Conservation (phyloP, 30 jellyfish, hydroid and myxozoan species). For the Haliclystus octoradiatus region DNA sequence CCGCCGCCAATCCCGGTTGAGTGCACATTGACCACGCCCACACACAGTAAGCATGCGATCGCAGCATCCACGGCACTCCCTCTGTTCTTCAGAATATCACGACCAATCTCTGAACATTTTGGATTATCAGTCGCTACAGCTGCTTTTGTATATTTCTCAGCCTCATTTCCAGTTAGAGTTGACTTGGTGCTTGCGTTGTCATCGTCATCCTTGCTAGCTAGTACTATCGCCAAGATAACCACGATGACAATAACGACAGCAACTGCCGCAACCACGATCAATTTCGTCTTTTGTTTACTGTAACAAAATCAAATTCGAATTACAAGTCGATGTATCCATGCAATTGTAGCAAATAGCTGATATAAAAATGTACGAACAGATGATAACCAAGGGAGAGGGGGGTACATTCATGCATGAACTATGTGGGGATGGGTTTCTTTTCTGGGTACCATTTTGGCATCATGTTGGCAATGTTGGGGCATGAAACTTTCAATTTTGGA, state of each 20-base stretch:
- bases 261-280: background rate
- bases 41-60: background rate
- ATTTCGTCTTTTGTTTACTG: background rate
- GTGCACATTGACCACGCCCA: background rate
- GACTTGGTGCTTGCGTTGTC: constrained; percentile 7
- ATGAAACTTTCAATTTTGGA: too few relatives aligned
- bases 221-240: constrained; percentile 6
- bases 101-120: constrained; percentile 26
- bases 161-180: constrained; percentile 16
- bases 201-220: constrained; percentile 12
- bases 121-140: constrained; percentile 66
- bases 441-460: too few relatives aligned
- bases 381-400: too few relatives aligned
- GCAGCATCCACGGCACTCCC: background rate
- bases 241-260: background rate
- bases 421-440: too few relatives aligned
- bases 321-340: too few relatives aligned
- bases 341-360: too few relatives aligned
- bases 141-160: constrained; percentile 39
- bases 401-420: too few relatives aligned
- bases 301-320: too few relatives aligned
- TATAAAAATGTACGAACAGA: too few relatives aligned
- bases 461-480: too few relatives aligned
- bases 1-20: constrained; percentile 97
- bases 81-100: background rate